These are phyloP conservation scores for Diphyllodes magnificus DNA, from an alignment of 2,113 vertebrate species.

Conservation along the genomic window DNA sequence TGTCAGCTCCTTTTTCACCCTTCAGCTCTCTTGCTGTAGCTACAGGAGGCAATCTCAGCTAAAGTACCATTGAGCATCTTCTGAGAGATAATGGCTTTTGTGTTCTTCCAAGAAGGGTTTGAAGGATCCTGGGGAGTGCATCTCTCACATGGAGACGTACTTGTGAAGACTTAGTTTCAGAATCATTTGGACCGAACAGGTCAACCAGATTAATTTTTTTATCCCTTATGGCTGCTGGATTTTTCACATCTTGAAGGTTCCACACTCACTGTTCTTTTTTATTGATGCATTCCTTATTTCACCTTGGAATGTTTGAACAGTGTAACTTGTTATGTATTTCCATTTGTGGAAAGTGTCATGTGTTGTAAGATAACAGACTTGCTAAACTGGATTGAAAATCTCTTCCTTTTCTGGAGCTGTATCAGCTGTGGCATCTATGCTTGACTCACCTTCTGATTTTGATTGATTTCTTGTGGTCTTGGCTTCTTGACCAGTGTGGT, in stretches of 20 bases:
- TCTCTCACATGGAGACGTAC: slow-evolving; percentile 48
- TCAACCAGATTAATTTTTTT: background rate
- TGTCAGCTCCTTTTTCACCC: background rate
- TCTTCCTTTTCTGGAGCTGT: background rate
- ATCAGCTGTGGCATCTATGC: background rate
- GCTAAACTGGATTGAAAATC: background rate
- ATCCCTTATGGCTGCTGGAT: background rate
- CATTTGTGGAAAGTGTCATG: background rate
- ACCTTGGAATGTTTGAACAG: background rate
- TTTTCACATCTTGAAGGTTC: background rate
- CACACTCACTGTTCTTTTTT: slow-evolving; percentile 19
- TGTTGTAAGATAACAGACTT: background rate
- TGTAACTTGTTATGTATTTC: background rate
- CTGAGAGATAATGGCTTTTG: background rate
- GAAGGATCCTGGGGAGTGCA: background rate
- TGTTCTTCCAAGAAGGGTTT: slow-evolving; percentile 14
- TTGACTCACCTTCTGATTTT: background rate
- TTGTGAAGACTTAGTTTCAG: background rate
- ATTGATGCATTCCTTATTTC: slow-evolving; percentile 32
- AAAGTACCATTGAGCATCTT: background rate
- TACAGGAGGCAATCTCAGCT: background rate
- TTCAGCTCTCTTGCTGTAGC: background rate
- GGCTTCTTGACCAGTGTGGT: background rate
- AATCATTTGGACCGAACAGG: background rate
- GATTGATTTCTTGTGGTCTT: background rate